Evolutionary conservation across 2,797 vertebrate genomes (phyloP), one percentile per base, ranked within the genome.

Genomic region (Lindbergichthys nudifrons): DNA sequence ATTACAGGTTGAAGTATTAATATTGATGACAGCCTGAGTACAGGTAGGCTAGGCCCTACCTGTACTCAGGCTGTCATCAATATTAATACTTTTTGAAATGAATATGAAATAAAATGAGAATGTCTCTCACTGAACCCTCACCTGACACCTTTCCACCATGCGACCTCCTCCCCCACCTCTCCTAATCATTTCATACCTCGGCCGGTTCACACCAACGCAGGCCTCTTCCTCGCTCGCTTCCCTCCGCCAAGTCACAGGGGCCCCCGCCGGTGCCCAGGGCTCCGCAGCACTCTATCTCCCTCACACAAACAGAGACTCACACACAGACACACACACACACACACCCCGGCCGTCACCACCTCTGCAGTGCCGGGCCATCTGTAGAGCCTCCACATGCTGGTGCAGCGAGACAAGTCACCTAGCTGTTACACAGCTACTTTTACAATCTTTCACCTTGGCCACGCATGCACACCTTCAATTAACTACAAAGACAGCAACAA

Each of bases 311-410:
- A 65, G 54, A 77, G 79, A 70, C 53, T 51, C 52, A 51, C 39
- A 58, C n/a, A 59, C 58, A 12, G 39, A 54, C 52, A 36, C 32
- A 41, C 53, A 26, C 58, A 45, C 32, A 50, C 50, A 26, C 21
- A 53, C 51, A 30, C 53, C 18, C 39, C 68, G 77, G 77, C 73
- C 84, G 53, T 90, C 87, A 85, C 89, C 81, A 77, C 76, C 62
- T 92, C 87, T 62, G 71, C 88, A 89, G 80, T 77, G 75, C 77
- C 41, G 63, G 81, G 81, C 92, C 93, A 94, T 94, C 94, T 94
- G 92, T 84, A 80, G 87, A 85, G 80, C 43, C 78, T 75, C 36
- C 18, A 57, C 62, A 26, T 10, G 53, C 58, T 14, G 50, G 26
- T 59, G 15, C 19, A 2, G 63, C 19, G 9, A 65, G 73, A 73